Evolutionary conservation across 2,888 invertebrate genomes (phyloP).

Genomic region (Melanchra persicariae): DNA sequence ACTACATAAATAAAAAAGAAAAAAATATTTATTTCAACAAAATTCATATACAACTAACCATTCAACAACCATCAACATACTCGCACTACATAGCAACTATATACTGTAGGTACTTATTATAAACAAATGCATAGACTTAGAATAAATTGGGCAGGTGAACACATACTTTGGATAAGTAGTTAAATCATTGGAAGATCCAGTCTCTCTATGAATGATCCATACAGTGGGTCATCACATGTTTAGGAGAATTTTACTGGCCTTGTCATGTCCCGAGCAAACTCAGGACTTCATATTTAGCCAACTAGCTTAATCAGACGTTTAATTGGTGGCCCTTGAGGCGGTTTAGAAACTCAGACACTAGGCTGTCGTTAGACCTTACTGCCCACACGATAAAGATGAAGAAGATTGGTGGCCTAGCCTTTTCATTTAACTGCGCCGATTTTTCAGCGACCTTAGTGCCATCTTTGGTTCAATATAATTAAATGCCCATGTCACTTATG

Average conservation of each 20-base stretch:
- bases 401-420: too few species aligned
- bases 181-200: constrained; percentile 6
- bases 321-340: too few species aligned
- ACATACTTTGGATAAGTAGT: constrained; percentile 10
- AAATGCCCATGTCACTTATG: too few species aligned
- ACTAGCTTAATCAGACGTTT: too few species aligned
- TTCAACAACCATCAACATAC: constrained; percentile 39
- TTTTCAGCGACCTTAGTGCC: too few species aligned
- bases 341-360: too few species aligned
- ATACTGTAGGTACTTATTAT: constrained; percentile 48
- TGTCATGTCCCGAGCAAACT: not conserved
- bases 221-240: not conserved
- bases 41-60: constrained; percentile 44
- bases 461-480: too few species aligned
- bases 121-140: constrained; percentile 62
- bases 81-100: constrained; percentile 48
- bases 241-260: too few species aligned
- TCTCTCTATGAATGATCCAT: not conserved
- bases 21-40: constrained; percentile 62
- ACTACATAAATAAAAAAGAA: constrained; percentile 39
- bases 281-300: too few species aligned
- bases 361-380: too few species aligned
- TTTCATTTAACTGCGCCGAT: too few species aligned
- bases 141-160: constrained; percentile 34
- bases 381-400: too few species aligned